phyloP scores from a whole-genome alignment of 2,113 vertebrate genomes.

The Marcusenius ussheri region DNA sequence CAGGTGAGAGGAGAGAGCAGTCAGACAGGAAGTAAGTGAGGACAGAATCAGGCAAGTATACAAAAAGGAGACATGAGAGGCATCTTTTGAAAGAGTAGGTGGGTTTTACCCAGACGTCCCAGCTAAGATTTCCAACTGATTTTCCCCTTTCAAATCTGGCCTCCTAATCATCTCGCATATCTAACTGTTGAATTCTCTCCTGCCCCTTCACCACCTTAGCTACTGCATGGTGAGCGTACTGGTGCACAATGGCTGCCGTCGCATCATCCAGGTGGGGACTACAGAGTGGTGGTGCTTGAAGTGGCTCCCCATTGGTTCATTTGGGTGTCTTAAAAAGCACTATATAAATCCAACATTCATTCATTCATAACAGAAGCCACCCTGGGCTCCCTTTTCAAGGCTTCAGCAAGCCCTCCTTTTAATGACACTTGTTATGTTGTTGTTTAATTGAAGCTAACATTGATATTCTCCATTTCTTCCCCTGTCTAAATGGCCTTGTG shows the following conservation, averaged over 20 bases:
- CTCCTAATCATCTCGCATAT: background rate
- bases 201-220: background rate
- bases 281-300: background rate
- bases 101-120: background rate
- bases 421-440: background rate
- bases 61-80: background rate
- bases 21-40: background rate
- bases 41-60: background rate
- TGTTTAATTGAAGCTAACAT: background rate
- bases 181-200: background rate
- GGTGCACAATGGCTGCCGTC: background rate
- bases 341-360: background rate
- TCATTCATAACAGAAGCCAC: background rate
- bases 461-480: background rate
- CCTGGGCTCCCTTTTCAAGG: background rate
- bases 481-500: background rate
- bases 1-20: constrained; percentile 37
- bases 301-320: background rate
- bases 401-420: background rate
- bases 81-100: background rate
- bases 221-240: background rate
- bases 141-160: background rate
- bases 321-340: background rate
- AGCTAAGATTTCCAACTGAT: background rate
- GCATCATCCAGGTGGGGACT: background rate